These are phyloP conservation scores for Holacanthus passer DNA, from an alignment of 2,113 vertebrate species.

Conservation along the genomic window DNA sequence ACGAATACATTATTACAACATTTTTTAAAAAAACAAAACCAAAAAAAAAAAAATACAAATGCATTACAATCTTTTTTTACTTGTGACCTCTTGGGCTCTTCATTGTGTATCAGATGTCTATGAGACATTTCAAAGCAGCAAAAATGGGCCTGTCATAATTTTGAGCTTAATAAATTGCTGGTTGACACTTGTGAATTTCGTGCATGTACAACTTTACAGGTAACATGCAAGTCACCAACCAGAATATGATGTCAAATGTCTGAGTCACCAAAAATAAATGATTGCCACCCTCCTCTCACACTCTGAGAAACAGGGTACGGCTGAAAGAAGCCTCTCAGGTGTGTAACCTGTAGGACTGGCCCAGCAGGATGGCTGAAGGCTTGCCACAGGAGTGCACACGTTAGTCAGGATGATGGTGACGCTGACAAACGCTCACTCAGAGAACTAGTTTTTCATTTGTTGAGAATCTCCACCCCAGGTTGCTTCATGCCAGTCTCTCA, in stretches of 20 bases:
- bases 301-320: not conserved
- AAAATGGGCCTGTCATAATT: too few relatives aligned
- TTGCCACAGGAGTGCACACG: slow-evolving; percentile 20
- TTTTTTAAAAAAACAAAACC: not conserved
- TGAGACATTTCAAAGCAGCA: too few relatives aligned
- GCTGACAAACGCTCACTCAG: slow-evolving; percentile 8
- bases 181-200: not conserved
- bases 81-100: not conserved
- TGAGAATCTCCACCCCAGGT: not conserved
- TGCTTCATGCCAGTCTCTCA: not conserved
- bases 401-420: slow-evolving; percentile 14
- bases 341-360: slow-evolving; percentile 71
- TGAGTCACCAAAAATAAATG: slow-evolving; percentile 13
- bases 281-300: not conserved
- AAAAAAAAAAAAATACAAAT: not conserved
- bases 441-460: not conserved
- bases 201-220: not conserved
- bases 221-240: not conserved
- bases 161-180: too few relatives aligned
- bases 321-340: not conserved
- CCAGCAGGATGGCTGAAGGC: slow-evolving; percentile 40
- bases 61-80: not conserved
- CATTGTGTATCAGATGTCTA: too few relatives aligned
- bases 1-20: not conserved
- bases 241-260: not conserved